These are phyloP conservation scores for Lycaon pictus DNA, from an alignment of 2,113 vertebrate species.

Conservation along the genomic window DNA sequence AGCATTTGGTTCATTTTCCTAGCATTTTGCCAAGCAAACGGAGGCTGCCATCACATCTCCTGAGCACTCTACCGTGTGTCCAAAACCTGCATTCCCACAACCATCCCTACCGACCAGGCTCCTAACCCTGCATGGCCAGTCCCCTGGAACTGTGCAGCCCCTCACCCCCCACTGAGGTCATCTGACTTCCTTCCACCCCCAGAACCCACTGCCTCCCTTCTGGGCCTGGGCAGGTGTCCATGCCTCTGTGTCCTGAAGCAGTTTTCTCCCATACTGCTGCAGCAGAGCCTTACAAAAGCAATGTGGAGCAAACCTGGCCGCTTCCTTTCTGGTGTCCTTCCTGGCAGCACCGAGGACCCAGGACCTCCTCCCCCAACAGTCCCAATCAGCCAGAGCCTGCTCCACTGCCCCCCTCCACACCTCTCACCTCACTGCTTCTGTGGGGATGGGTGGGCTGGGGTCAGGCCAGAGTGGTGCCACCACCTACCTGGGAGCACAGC, in stretches of 20 bases:
- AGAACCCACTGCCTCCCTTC: background rate
- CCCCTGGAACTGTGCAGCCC: too few species aligned
- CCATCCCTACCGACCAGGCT: accelerated
- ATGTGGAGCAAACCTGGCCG: background rate
- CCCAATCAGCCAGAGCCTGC: background rate
- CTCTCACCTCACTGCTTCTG: background rate
- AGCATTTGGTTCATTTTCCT: background rate
- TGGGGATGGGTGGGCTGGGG: background rate
- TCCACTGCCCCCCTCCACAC: background rate
- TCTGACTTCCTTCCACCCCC: background rate
- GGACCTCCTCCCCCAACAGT: background rate
- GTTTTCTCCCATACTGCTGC: background rate
- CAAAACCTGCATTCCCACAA: background rate
- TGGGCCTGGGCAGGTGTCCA: background rate
- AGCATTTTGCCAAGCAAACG: background rate
- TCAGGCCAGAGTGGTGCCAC: background rate
- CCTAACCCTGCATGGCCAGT: background rate
- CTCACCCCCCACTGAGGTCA: background rate
- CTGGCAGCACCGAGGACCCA: background rate
- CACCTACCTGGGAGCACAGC: background rate
- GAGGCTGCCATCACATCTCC: background rate
- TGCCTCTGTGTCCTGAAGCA: background rate
- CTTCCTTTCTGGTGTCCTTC: background rate
- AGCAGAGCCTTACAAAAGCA: too few species aligned
- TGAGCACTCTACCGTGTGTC: background rate